Evolutionary conservation across 2,888 invertebrate species (phyloP).

Genomic region (Agrotis clavis): DNA sequence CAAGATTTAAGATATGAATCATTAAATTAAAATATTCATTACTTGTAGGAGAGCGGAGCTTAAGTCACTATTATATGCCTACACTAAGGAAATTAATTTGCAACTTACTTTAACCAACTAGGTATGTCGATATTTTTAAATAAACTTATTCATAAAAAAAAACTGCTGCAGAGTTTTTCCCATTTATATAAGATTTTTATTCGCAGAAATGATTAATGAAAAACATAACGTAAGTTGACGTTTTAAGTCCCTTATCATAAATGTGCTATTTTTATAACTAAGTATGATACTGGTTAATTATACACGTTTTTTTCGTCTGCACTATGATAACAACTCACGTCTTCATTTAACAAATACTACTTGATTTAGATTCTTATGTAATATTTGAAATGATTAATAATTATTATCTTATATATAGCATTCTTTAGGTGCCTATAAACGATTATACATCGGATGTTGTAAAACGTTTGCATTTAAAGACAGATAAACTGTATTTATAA

Average conservation of each 20-base stretch:
- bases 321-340: constrained; percentile 40
- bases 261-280: constrained; percentile 54
- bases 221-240: constrained; percentile 43
- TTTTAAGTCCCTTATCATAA: constrained; percentile 53
- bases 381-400: constrained; percentile 13
- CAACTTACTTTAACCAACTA: not conserved
- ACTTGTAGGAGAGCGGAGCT: constrained; percentile 25
- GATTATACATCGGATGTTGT: constrained; percentile 24
- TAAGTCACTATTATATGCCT: constrained; percentile 4
- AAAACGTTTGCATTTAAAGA: constrained; percentile 45
- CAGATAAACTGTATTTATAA: constrained; percentile 30
- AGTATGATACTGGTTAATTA: constrained; percentile 17
- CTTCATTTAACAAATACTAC: constrained; percentile 31
- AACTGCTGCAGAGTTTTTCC: constrained; percentile 14
- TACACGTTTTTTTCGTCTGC: constrained; percentile 30
- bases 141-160: not conserved
- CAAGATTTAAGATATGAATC: constrained; percentile 49
- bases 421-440: constrained; percentile 9
- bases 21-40: constrained; percentile 58
- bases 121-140: not conserved
- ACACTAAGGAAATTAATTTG: constrained; percentile 20
- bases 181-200: constrained; percentile 28
- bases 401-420: constrained; percentile 25
- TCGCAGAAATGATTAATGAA: constrained; percentile 41
- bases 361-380: constrained; percentile 40